A percentile compares a stretch with the other conserved stretches of the same genome.
These are phyloP conservation scores for Gibbula magus DNA, from an alignment of 2,888 invertebrate species.

Conservation along the genomic window DNA sequence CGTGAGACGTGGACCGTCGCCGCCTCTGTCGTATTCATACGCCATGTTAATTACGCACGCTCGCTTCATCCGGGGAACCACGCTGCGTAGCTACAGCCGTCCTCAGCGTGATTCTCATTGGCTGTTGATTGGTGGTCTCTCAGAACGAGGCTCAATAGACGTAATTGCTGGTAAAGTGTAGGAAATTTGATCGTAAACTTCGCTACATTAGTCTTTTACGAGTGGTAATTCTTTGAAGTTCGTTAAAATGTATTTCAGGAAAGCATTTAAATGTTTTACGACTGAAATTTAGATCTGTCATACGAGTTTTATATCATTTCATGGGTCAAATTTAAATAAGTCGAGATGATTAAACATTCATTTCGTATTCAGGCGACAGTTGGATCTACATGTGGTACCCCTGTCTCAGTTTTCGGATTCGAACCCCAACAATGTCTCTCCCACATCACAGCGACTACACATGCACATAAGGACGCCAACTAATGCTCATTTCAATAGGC, in stretches of 20 bases:
- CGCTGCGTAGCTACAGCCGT: conserved; percentile 18
- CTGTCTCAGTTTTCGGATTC: too few species aligned
- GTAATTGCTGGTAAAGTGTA: conserved; percentile 1
- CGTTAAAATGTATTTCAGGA: not conserved
- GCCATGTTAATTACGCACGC: conserved; percentile 26
- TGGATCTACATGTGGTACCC: too few species aligned
- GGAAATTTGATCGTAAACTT: conserved; percentile 18
- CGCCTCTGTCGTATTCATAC: conserved; percentile 27
- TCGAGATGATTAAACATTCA: not conserved
- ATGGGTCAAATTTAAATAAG: conserved; percentile 8
- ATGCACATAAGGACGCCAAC: too few species aligned
- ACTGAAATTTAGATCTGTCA: not conserved
- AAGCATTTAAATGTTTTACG: not conserved
- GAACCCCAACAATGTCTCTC: too few species aligned
- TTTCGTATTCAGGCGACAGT: not conserved
- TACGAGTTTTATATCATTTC: conserved; percentile 5
- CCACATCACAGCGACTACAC: too few species aligned
- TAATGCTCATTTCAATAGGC: too few species aligned
- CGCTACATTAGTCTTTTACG: conserved; percentile 13
- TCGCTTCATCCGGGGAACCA: conserved; percentile 17
- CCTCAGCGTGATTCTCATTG: conserved; percentile 1
- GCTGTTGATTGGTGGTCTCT: conserved; percentile 9
- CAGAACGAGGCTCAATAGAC: not conserved
- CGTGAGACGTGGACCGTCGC: conserved; percentile 13
- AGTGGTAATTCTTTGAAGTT: conserved; percentile 11